Conservation (phyloP, 2,797 vertebrate genomes). For the Intellagama lesueurii region DNA sequence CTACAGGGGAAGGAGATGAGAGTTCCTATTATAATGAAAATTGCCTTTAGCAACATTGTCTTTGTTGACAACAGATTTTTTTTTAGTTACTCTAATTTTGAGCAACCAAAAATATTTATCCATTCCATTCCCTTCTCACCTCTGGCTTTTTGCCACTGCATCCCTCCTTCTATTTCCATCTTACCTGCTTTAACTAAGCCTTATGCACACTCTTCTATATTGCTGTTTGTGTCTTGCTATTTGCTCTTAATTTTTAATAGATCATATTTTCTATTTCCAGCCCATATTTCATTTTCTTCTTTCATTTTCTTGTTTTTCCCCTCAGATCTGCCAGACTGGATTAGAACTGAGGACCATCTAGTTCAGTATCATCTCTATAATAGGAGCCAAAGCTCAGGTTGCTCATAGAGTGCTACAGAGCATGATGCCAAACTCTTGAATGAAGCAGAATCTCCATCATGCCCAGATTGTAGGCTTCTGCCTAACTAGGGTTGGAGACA, state of each 20-base stretch:
- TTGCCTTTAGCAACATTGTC: neutral
- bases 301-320: constrained; percentile 5
- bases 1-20: neutral
- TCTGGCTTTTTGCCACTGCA: neutral
- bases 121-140: neutral
- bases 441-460: neutral
- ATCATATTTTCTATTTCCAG: constrained; percentile 18
- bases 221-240: neutral
- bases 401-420: neutral
- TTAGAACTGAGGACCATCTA: constrained; percentile 8
- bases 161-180: neutral
- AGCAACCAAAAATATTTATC: neutral
- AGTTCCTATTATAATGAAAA: neutral
- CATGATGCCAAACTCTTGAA: constrained; percentile 19
- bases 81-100: neutral
- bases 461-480: neutral
- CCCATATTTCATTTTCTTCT: neutral
- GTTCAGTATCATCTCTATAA: constrained; percentile 25
- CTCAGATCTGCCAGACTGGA: constrained; percentile 25
- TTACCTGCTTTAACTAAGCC: neutral
- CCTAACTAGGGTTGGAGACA: neutral
- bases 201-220: neutral
- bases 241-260: neutral
- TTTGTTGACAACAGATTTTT: neutral
- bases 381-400: constrained; percentile 17